Evolutionary conservation across 2,797 vertebrate genomes (phyloP).

Genomic region (Alcedo quadribrachys): DNA sequence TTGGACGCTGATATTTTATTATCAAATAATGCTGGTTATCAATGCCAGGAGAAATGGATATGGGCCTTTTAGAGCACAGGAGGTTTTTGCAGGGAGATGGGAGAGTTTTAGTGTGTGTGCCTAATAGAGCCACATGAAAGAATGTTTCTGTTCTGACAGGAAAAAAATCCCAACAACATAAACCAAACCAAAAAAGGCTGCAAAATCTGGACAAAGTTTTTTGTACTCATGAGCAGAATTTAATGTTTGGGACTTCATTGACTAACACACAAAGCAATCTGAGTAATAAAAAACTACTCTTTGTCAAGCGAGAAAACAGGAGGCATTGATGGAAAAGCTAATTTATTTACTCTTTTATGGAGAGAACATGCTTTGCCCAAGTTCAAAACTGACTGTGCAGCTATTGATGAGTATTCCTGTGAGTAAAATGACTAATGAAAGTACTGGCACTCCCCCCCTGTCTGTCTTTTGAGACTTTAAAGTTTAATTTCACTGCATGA

Average conservation of each 20-base stretch:
- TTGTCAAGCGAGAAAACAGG: slow-evolving; percentile 11
- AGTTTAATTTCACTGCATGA: not conserved
- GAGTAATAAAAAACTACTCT: slow-evolving; percentile 22
- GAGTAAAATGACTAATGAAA: slow-evolving; percentile 4
- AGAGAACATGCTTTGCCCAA: not conserved
- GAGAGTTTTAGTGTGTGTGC: not conserved
- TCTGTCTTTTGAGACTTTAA: not conserved
- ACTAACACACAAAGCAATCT: slow-evolving; percentile 8
- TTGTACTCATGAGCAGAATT: slow-evolving; percentile 4
- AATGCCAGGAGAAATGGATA: not conserved
- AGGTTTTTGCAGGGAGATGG: not conserved
- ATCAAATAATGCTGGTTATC: not conserved
- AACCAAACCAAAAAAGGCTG: not conserved
- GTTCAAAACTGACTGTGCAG: not conserved
- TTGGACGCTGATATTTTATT: slow-evolving; percentile 8
- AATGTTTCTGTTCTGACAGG: not conserved
- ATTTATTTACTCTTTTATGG: slow-evolving; percentile 43
- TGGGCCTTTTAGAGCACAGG: accelerated
- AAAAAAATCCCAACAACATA: too few relatives aligned
- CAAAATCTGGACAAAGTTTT: not conserved
- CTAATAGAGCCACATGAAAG: not conserved
- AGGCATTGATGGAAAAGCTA: slow-evolving; percentile 33
- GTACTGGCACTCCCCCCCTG: not conserved
- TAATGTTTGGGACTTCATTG: slow-evolving; percentile 11
- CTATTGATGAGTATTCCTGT: not conserved